Evolutionary conservation across 53 echinoderm and acorn worm genomes (phyloP), one percentile per base, ranked within the genome.

Genomic region (Henricia sp.): DNA sequence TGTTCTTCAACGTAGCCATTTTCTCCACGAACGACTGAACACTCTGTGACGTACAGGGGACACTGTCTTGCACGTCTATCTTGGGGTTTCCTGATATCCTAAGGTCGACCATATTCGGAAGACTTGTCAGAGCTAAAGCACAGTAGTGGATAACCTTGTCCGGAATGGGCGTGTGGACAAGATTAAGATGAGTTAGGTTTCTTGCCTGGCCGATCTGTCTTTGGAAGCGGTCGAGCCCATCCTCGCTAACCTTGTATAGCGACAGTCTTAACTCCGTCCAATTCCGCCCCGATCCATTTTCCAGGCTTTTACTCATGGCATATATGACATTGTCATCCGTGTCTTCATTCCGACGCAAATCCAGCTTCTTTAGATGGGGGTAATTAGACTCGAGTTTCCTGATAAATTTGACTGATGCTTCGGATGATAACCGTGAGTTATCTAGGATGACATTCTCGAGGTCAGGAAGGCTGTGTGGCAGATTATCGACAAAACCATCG

Each of bases 91-190:
- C 89, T 2, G 89, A 89, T 48, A 84, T 89, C 36, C 89, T 68
- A 20, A 89, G 76, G 46, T 89, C 89, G 20, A 38, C 57, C 35
- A 89, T 37, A 17, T 50, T 32, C 36, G 70, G 50, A 30, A 89
- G 69, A 27, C 36, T 37, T 20, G 70, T 58, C 8, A 84, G 51
- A 21, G 83, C 50, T 17, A 27, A 21, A 33, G 89, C 89, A 25
- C 37, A 57, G 68, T 74, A 70, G 23, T 46, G 32, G 3, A 89
- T 59, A 64, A 89, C 89, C 32, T 43, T 77, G 51, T 84, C 77
- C 33, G 89, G 84, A 21, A 68, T 57, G 12, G 89, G 89, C 25
- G 89, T 74, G 67, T 89, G 89, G 12, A 89, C 89, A 8, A 89
- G 85, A 26, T 89, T 77, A 14, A 89, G 51, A 33, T 84, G 84